Evolutionary conservation across 2,113 vertebrate species (phyloP), one percentile per base, ranked within the genome.

Genomic region (Scomber japonicus): DNA sequence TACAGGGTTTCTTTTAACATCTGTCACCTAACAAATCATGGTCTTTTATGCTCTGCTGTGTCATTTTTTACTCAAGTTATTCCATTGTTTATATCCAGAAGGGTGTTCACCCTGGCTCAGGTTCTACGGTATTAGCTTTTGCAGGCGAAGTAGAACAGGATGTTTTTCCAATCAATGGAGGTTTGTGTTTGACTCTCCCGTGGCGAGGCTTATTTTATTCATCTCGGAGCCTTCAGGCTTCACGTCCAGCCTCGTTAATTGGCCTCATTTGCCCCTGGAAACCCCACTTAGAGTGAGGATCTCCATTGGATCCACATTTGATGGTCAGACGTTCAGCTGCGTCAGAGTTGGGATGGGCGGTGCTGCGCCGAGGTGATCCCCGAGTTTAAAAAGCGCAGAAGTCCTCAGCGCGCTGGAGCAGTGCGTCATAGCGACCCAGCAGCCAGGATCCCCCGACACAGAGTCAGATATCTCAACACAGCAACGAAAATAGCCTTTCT

Each of bases 361-460:
- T 10, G 62, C 31, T 70, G 5, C 5, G 63, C 75, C 55, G 90
- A 85, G 94, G 94, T 94, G 90, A 94, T 95, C 92, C 94, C 94
- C 94, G 70, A 31, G 72, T 95, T 94, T 94, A 94, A 86, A 27
- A 94, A 94, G 91, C 90, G 62, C 90, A 65, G 76, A 75, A 85
- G 91, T 86, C 87, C 89, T 83, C 75, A 3, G 71, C 62, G 84
- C 78, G 80, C 78, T 71, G 81, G 83, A 92, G 87, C 88, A 91
- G 92, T 94, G 93, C 94, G 94, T 95, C 94, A 95, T 93, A 50
- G 87, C 71, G 82, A 92, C 16, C 91, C 75, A 74, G 55, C 74
- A 71, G 48, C 40, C 71, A 83, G 89, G 86, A 88, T 83, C 84
- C 87, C 91, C 87, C 75, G 49, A 51, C 66, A 46, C 68, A 78